phyloP scores from a whole-genome alignment of 2,113 vertebrate genomes.

The Macrotis lagotis region DNA sequence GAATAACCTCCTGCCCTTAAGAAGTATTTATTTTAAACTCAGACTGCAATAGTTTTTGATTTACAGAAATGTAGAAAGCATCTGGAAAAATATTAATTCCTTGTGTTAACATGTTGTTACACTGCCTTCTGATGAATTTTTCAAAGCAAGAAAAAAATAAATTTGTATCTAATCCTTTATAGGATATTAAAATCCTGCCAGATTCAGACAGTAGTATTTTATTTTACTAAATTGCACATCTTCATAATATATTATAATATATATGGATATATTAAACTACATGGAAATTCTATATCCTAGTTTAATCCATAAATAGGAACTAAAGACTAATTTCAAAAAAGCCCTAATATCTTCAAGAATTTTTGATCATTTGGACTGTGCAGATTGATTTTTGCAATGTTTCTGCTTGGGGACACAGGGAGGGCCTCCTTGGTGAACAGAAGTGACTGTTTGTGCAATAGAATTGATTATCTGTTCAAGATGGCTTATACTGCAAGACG shows the following conservation, averaged over 20 bases:
- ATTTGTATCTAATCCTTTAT: slow-evolving; percentile 7
- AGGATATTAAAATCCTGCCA: slow-evolving; percentile 24
- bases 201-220: background rate
- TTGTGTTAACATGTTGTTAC: background rate
- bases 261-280: background rate
- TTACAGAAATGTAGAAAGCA: slow-evolving; percentile 3
- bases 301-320: background rate
- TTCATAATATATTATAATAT: slow-evolving; percentile 1
- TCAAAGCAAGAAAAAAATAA: slow-evolving; percentile 18
- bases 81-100: background rate
- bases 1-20: background rate
- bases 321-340: background rate
- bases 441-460: slow-evolving; percentile 55
- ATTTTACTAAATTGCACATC: background rate
- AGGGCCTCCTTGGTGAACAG: slow-evolving; percentile 32
- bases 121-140: slow-evolving; percentile 4
- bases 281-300: background rate
- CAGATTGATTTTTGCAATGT: slow-evolving; percentile 60
- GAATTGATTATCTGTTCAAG: slow-evolving; percentile 76
- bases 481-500: slow-evolving; percentile 66
- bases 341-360: slow-evolving; percentile 26
- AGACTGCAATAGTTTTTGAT: slow-evolving; percentile 27
- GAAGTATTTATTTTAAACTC: slow-evolving; percentile 47
- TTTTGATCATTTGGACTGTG: slow-evolving; percentile 58
- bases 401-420: slow-evolving; percentile 44